Conservation (phyloP, 2,113 vertebrate species). For the Hyla sarda region DNA sequence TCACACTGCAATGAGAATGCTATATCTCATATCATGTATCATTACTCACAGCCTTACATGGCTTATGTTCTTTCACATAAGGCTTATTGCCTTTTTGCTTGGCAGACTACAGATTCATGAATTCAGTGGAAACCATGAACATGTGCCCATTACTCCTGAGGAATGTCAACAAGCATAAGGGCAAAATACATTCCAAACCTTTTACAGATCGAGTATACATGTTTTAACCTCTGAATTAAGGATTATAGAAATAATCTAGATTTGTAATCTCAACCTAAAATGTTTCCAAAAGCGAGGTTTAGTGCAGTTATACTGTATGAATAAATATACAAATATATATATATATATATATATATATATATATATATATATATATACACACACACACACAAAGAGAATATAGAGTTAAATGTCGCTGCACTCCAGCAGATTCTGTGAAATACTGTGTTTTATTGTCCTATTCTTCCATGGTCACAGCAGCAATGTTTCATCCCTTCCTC, state of each 20-base stretch:
- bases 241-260: conserved; percentile 7
- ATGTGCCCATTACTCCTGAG: conserved; percentile 25
- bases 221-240: neutral
- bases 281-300: neutral
- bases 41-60: conserved; percentile 59
- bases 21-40: conserved; percentile 53
- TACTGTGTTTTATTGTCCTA: no score
- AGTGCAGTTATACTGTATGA: no score
- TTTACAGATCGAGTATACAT: conserved; percentile 26
- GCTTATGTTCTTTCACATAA: conserved; percentile 53
- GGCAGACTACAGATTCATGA: conserved; percentile 40
- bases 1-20: conserved; percentile 20
- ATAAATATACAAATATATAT: no score
- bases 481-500: no score
- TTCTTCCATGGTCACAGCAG: no score
- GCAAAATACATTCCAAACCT: conserved; percentile 9
- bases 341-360: no score
- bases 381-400: no score
- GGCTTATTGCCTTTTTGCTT: conserved; percentile 56
- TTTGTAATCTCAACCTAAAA: conserved; percentile 14
- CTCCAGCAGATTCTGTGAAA: no score
- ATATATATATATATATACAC: no score
- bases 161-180: neutral
- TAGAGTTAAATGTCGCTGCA: no score
- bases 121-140: conserved; percentile 27